Base-by-base conservation (phyloP, 2,113 vertebrate species). In the Mormoops blainvillei region DNA sequence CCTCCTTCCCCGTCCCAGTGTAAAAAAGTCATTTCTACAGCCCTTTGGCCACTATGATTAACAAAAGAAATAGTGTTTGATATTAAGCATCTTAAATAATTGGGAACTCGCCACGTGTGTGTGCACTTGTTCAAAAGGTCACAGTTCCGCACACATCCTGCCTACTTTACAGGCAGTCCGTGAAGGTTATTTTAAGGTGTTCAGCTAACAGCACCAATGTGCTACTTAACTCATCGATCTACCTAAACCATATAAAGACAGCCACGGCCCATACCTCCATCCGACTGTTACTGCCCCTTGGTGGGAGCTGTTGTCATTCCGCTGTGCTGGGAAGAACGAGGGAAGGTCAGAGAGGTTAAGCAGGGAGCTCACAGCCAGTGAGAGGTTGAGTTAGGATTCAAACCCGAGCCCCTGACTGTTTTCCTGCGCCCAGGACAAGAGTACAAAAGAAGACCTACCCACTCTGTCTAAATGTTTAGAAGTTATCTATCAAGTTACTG, bases 91-190 rank as follows among this genome's bases (percentile, higher is more conserved):
- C 81, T 56, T 63, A 68, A 83, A 68, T 70, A 61, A 67, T 56
- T 24, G 20, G 68, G 24, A 65, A 22, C 45, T 81, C 43, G 33
- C 2, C 0, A 0, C 67, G 4, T 65, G 4, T 15, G 7, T 19
- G 0, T 28, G 18, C n/a, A 63, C 70, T 81, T 68, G 26, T 63
- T 65, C 22, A 10, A 18, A 78, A 93, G 78, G 36, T 63, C 48
- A 52, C 31, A 7, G 1, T 9, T 52, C 4, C 18, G 10, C 26
- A 15, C 7, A 2, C 2, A 0, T 16, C 12, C 70, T 11, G 3
- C n/a, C 26, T 18, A 2, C 28, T 16, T 7, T 41, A 16, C 22
- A 87, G 56, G 50, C 28, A 20, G 19, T n/a, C 36, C 68, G 11
- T 0, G 1, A 24, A 6, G 7, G 31, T 67, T 38, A 10, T 26